Base-by-base conservation (phyloP, 2,888 invertebrate genomes). In the Drosophila pegasa region DNA sequence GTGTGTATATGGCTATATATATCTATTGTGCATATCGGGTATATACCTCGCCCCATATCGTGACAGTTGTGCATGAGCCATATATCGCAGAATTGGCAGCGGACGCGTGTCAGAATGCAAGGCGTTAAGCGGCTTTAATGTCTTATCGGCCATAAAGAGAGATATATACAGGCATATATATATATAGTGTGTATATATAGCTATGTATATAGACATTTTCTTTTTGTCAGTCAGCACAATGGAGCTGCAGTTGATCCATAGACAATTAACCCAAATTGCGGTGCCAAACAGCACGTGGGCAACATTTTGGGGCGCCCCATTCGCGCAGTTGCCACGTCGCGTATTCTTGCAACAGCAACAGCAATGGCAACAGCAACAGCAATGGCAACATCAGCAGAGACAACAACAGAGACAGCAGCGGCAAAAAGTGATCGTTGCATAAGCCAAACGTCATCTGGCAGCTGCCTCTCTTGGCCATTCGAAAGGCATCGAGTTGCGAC, bases 261-360 rank as follows among this genome's bases (percentile, higher is more conserved):
- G 81, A 84, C 84, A 85, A 85, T 87, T 85, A 88, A 85, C 85
- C 87, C 79, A 88, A 88, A 87, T 85, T 81, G 81, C 59, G 25
- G 25, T 45, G 51, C 57, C 35, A 65, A 54, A 37, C 54, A 76
- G 85, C 87, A 85, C 89, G 89, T 88, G 85, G 89, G 86, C 85
- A 72, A 75, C 56, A 37, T 55, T 71, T 71, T 63, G 66, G 61
- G 65, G 59, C 64, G 68, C 66, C 58, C 59, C 43, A 60, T 61
- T 58, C 50, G 50, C 16, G 22, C 38, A 47, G 31, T 64, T 37
- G 50, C 41, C 45, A 41, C 59, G 50, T 61, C 45, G 80, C 78
- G 60, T 69, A 75, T 83, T 83, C 87, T 82, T 79, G 86, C 81
- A 71, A 87, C 65, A 74, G 68, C 72, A 41, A 29, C 33, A 41